Evolutionary conservation across 2,888 invertebrate species (phyloP), one percentile per base, ranked within the genome.

Genomic region (Operophtera brumata): DNA sequence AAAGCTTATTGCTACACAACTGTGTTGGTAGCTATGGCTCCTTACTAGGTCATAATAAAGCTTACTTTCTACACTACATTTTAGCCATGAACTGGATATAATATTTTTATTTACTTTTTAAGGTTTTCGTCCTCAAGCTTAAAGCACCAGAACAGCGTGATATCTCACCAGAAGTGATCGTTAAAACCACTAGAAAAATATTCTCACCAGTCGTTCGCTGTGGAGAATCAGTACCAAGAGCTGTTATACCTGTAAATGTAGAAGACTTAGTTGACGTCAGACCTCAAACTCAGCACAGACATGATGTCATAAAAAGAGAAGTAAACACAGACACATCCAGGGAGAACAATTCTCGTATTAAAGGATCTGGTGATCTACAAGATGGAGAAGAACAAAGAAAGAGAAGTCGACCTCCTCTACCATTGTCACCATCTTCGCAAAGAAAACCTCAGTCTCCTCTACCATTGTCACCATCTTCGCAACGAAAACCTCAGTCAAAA

Each of bases 141-240:
- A 86, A 85, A 71, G 80, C 90, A 41, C 80, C 88, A 39, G 87
- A 85, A 41, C 77, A 70, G 11, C 73, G 82, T 3, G 80, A 86
- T 26, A 75, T 80, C n/a, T 86, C 86, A 0, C 90, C 91, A 40
- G 95, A 94, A 73, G 92, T 96, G 0, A 94, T 96, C 62, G 94
- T 96, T 0, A 95, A 94, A 79, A 96, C 96, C 0, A 95, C 94
- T 37, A 91, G 95, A 49, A 95, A 95, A 84, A 92, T 96, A 64
- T 96, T 96, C 61, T 94, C 95, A 0, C 94, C 95, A 0, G 92
- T 94, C 4, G 91, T 92, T 1, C 84, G 92, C 53, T 91, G 91
- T 46, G 91, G 91, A n/a, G 91, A 91, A 70, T 80, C 91, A 2
- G 78, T 90, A 5, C 84, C 91, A 0, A 82, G 88, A 66, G 91